These are phyloP conservation scores for Stegastes partitus DNA, from an alignment of 2,113 vertebrate species.

Conservation along the genomic window DNA sequence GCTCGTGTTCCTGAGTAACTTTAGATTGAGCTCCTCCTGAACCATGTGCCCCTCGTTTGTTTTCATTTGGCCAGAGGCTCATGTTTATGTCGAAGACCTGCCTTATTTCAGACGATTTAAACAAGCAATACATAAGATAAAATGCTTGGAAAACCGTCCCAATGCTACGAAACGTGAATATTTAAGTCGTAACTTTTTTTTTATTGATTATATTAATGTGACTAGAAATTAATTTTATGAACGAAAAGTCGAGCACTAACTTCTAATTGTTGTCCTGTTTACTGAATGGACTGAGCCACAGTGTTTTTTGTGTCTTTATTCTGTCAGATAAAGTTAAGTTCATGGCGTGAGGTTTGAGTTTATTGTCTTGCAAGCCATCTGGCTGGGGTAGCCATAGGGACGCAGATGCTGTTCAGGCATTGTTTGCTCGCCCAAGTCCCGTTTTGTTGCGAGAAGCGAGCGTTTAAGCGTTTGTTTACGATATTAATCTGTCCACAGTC, in stretches of 20 bases:
- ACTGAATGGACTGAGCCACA: fast-evolving
- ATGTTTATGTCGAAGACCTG: slow-evolving; percentile 6
- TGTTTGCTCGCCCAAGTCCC: slow-evolving; percentile 73
- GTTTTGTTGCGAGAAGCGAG: slow-evolving; percentile 45
- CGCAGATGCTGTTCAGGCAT: slow-evolving; percentile 81
- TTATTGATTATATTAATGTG: not conserved
- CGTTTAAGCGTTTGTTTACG: slow-evolving; percentile 8
- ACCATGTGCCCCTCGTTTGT: slow-evolving; percentile 78
- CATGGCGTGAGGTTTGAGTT: slow-evolving; percentile 68
- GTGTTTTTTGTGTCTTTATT: slow-evolving; percentile 7
- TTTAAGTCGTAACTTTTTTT: no score
- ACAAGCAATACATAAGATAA: not conserved
- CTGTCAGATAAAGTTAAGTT: slow-evolving; percentile 70
- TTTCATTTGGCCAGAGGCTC: slow-evolving; percentile 58
- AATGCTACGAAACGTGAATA: not conserved
- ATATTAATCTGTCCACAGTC: not conserved
- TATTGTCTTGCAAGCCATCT: slow-evolving; percentile 83
- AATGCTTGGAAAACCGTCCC: not conserved
- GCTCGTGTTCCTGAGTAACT: slow-evolving; percentile 5
- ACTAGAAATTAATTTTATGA: not conserved
- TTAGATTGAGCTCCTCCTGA: not conserved
- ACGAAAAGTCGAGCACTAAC: not conserved
- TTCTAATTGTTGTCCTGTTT: not conserved
- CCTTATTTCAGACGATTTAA: not conserved
- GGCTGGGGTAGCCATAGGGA: slow-evolving; percentile 78